Evolutionary conservation across 2,113 vertebrate genomes (phyloP).

Genomic region (Lagopus leucura): DNA sequence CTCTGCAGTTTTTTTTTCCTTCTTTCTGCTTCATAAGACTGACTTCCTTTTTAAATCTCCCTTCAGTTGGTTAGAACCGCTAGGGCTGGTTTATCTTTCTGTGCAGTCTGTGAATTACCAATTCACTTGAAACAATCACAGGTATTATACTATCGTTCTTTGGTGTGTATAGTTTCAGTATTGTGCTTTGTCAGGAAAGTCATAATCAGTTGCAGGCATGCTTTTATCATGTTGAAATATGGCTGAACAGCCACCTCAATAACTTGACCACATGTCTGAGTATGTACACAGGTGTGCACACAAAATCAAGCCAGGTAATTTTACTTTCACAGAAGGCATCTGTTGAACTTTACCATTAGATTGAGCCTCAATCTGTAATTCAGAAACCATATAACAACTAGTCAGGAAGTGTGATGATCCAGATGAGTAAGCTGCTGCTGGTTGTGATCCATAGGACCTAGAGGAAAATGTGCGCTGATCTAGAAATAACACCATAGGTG

Average conservation of each 20-base stretch:
- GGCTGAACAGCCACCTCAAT: neutral
- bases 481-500: neutral
- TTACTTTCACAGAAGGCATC: neutral
- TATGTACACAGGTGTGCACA: neutral
- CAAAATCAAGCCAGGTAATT: neutral
- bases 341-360: neutral
- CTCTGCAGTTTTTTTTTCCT: neutral
- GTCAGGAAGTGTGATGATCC: neutral
- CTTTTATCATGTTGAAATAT: neutral
- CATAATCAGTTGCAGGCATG: neutral
- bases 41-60: neutral
- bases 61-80: neutral
- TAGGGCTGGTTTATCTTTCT: neutral
- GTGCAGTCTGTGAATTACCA: neutral
- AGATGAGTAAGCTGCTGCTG: neutral
- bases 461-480: neutral
- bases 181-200: neutral
- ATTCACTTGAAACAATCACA: neutral
- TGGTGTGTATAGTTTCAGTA: neutral
- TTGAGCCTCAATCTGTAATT: neutral
- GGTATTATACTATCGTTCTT: neutral
- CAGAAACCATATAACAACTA: neutral
- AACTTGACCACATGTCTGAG: fast-evolving
- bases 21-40: neutral
- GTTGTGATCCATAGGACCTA: neutral